phyloP scores from a whole-genome alignment of 2,113 vertebrate species.

The Mormyrus iriodes region DNA sequence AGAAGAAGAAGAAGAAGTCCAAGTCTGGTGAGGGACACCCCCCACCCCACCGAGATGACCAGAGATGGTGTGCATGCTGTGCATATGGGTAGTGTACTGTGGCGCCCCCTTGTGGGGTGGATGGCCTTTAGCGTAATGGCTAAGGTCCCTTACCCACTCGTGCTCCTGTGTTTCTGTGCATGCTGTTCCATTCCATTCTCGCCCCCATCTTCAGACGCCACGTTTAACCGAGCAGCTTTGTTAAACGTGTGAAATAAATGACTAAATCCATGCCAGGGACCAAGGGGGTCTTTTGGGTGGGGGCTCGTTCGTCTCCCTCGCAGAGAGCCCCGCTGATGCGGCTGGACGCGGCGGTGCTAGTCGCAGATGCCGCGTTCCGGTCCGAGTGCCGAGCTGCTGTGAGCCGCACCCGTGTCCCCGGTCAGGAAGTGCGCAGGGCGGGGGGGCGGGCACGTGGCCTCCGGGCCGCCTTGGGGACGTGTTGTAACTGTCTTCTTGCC shows the following conservation, averaged over 20 bases:
- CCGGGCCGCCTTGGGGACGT: not conserved
- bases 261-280: not conserved
- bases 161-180: not conserved
- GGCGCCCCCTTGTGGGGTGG: not conserved
- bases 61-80: not conserved
- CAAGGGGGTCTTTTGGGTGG: not conserved
- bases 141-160: not conserved
- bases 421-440: not conserved
- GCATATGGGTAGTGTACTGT: not conserved
- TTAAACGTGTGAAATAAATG: not conserved
- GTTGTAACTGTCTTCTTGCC: slow-evolving; percentile 47
- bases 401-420: not conserved
- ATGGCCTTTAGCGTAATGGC: not conserved
- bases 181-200: not conserved
- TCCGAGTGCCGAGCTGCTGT: not conserved
- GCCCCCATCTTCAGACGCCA: not conserved
- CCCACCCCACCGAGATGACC: not conserved
- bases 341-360: too few relatives aligned
- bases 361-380: too few relatives aligned
- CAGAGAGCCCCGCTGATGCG: not conserved
- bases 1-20: slow-evolving; percentile 74
- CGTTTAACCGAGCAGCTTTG: not conserved
- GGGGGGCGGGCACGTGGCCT: not conserved
- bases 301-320: not conserved
- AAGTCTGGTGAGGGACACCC: slow-evolving; percentile 72